Evolutionary conservation across 1,140 invertebrate genomes (phyloP).

Genomic region (Spodoptera litura): DNA sequence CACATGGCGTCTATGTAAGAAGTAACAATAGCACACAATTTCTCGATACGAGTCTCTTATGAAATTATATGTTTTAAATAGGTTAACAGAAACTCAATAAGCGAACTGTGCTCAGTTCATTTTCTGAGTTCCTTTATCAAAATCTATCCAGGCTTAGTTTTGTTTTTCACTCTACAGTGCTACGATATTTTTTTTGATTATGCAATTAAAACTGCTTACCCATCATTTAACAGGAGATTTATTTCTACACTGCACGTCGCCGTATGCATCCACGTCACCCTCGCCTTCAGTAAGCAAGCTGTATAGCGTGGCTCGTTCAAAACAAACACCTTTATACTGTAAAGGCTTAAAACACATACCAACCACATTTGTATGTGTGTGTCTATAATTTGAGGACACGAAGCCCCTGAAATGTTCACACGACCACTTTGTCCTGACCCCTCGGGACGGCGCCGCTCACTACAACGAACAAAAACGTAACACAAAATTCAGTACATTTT

Average conservation of each 20-base stretch:
- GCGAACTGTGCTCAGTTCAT: too few species aligned
- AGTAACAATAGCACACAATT: background rate
- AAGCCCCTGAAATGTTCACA: constrained; percentile 22
- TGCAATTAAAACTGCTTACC: too few species aligned
- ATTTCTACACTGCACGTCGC: too few species aligned
- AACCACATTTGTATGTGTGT: constrained; percentile 7
- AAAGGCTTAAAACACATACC: background rate
- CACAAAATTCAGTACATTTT: background rate
- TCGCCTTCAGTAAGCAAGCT: background rate
- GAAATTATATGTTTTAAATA: background rate
- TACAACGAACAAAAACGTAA: background rate
- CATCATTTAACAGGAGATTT: too few species aligned
- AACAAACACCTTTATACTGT: background rate
- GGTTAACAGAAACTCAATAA: too few species aligned
- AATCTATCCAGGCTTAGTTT: too few species aligned
- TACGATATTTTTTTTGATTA: too few species aligned
- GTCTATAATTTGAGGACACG: constrained; percentile 10
- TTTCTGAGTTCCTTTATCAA: too few species aligned
- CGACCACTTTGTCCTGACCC: background rate
- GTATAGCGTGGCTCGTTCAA: background rate
- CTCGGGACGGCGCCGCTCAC: background rate
- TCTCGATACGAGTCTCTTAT: background rate
- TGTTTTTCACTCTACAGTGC: too few species aligned
- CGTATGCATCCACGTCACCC: too few species aligned
- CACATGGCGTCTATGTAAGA: background rate